These are phyloP conservation scores for Marronus borbonicus DNA, from an alignment of 2,888 invertebrate species.

Conservation along the genomic window DNA sequence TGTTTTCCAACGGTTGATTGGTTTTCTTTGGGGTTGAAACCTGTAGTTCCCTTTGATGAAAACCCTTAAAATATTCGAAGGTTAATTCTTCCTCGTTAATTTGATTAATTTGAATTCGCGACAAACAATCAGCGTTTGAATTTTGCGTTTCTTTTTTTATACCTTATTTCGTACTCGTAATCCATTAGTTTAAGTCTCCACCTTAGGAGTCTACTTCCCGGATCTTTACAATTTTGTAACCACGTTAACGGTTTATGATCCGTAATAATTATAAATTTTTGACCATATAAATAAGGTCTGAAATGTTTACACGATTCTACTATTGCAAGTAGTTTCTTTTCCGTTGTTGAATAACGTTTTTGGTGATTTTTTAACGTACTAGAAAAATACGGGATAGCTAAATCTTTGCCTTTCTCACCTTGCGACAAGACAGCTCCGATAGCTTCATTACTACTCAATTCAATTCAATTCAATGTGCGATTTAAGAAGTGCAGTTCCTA, in stretches of 20 bases:
- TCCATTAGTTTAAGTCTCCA: slow-evolving; percentile 48
- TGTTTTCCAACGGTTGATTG: slow-evolving; percentile 42
- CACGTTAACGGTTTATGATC: slow-evolving; percentile 48
- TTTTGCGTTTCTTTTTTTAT: slow-evolving; percentile 46
- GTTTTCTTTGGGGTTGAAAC: background rate
- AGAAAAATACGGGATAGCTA: slow-evolving; percentile 47
- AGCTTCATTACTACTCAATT: no score
- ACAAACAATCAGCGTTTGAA: slow-evolving; percentile 48
- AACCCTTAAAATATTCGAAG: slow-evolving; percentile 21
- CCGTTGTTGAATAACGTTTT: background rate
- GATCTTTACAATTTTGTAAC: slow-evolving; percentile 47
- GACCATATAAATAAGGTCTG: slow-evolving; percentile 47
- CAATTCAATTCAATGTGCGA: background rate
- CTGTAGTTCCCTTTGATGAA: slow-evolving; percentile 27
- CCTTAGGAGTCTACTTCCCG: slow-evolving; percentile 39
- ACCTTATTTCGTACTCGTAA: slow-evolving; percentile 46
- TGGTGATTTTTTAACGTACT: slow-evolving; percentile 47
- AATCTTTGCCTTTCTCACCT: slow-evolving; percentile 15
- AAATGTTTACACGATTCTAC: slow-evolving; percentile 34
- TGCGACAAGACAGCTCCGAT: no score
- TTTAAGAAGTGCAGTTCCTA: slow-evolving; percentile 10
- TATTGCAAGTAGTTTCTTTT: slow-evolving; percentile 45
- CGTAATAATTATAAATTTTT: slow-evolving; percentile 46
- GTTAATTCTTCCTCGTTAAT: slow-evolving; percentile 33
- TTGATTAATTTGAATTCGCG: slow-evolving; percentile 31